Evolutionary conservation across 2,113 vertebrate species (phyloP).

Genomic region (Crypturellus undulatus): DNA sequence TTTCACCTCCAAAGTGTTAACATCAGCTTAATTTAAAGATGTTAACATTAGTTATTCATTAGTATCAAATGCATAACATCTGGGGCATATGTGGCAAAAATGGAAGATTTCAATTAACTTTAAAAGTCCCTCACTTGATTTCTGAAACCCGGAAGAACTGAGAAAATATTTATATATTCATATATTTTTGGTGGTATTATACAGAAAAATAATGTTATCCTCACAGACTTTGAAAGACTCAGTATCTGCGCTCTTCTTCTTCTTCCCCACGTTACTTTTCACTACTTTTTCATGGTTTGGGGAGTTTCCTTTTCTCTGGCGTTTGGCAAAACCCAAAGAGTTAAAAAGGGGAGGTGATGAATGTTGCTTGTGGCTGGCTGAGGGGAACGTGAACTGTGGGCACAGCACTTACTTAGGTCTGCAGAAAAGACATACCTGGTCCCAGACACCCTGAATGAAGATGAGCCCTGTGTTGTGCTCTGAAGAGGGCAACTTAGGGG

Average conservation of each 20-base stretch:
- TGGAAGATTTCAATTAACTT: neutral
- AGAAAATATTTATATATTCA: neutral
- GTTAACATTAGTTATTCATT: neutral
- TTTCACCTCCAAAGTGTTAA: neutral
- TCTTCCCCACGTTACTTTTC: neutral
- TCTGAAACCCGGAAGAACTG: neutral
- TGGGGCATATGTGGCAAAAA: neutral
- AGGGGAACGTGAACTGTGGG: neutral
- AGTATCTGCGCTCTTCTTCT: neutral
- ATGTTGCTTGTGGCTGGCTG: neutral
- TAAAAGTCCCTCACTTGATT: neutral
- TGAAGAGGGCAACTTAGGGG: neutral
- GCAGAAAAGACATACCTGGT: neutral
- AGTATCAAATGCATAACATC: neutral
- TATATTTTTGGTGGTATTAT: neutral
- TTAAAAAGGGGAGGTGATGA: neutral
- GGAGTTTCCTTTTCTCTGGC: neutral
- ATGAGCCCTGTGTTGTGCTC: neutral
- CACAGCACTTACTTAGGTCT: neutral
- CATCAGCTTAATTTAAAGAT: neutral
- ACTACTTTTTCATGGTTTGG: neutral
- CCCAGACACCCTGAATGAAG: rapidly evolving
- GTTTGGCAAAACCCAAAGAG: neutral
- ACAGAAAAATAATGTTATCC: neutral
- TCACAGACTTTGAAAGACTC: neutral